phyloP scores from a whole-genome alignment of 2,888 invertebrate species.

The Sphaeridia pumilis region DNA sequence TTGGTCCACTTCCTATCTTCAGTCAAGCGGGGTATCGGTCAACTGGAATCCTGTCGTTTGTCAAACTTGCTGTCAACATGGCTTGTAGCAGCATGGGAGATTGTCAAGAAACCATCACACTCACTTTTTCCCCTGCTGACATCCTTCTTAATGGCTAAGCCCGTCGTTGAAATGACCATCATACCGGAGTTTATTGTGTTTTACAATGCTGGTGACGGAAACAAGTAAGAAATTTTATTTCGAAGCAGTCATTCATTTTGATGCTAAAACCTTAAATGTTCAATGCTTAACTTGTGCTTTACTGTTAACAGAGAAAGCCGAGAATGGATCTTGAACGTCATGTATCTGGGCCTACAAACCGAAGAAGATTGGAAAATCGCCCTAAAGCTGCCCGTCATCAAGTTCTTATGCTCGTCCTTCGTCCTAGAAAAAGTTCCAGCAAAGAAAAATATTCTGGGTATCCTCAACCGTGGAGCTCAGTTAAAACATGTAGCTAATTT shows the following conservation, averaged over 20 bases:
- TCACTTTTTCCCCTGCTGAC: constrained; percentile 27
- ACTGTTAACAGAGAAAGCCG: constrained; percentile 24
- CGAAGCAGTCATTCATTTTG: background rate
- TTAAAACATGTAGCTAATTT: constrained; percentile 30
- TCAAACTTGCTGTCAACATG: constrained; percentile 27
- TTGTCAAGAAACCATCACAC: constrained; percentile 24
- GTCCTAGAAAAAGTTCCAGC: constrained; percentile 23
- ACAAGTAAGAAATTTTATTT: constrained; percentile 18
- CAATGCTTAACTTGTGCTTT: too few species aligned
- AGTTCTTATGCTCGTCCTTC: constrained; percentile 31
- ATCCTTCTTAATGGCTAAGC: constrained; percentile 29
- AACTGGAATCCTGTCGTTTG: constrained; percentile 22
- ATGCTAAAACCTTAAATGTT: constrained; percentile 4
- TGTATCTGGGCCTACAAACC: constrained; percentile 25
- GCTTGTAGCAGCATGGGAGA: constrained; percentile 29
- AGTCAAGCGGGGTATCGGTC: constrained; percentile 23
- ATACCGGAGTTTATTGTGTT: constrained; percentile 32
- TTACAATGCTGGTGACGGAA: constrained; percentile 31
- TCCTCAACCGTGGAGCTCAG: constrained; percentile 24
- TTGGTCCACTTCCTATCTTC: constrained; percentile 32
- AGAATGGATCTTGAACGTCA: constrained; percentile 30
- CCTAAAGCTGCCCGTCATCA: constrained; percentile 28
- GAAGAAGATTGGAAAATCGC: constrained; percentile 31
- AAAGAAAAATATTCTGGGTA: constrained; percentile 24
- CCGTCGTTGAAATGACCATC: constrained; percentile 26